A percentile compares a stretch with the other conserved stretches of the same genome.
Conservation (phyloP, 2,888 invertebrate species). For the Drosophila robusta region DNA sequence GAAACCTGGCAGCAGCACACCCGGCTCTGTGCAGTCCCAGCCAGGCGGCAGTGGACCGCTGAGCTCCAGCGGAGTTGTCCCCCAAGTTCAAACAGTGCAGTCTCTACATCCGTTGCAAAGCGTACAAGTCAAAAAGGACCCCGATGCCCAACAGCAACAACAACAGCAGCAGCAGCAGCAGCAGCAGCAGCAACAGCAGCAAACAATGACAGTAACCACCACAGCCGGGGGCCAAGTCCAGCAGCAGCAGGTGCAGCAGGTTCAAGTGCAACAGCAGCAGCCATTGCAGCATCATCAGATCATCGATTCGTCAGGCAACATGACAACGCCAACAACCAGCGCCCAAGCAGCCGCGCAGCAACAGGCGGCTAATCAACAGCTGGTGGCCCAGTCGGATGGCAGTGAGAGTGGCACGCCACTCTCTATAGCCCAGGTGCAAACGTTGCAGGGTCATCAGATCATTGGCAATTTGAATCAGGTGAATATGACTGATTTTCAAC, state of each 20-base stretch:
- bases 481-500: constrained; percentile 85
- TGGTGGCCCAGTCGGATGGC: constrained; percentile 85
- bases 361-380: constrained; percentile 74
- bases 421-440: constrained; percentile 85
- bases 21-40: constrained; percentile 55
- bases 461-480: constrained; percentile 85
- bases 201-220: constrained; percentile 67
- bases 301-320: constrained; percentile 84
- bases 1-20: constrained; percentile 58
- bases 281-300: constrained; percentile 83
- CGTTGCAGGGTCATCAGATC: constrained; percentile 85
- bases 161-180: constrained; percentile 69
- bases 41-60: constrained; percentile 50
- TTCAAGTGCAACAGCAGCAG: constrained; percentile 75
- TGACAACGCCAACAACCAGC: constrained; percentile 82
- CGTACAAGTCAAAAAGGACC: constrained; percentile 85
- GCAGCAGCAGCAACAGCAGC: constrained; percentile 73
- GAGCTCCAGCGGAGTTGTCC: constrained; percentile 69
- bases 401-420: constrained; percentile 84
- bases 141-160: constrained; percentile 83
- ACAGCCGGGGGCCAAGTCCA: constrained; percentile 72
- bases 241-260: constrained; percentile 75
- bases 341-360: constrained; percentile 74
- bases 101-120: constrained; percentile 84
- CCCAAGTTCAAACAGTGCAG: constrained; percentile 84